Percentiles rank a stretch among this genome's conserved stretches.
These are phyloP conservation scores for Pelmatolapia mariae DNA, from an alignment of 2,113 vertebrate genomes.

Conservation along the genomic window DNA sequence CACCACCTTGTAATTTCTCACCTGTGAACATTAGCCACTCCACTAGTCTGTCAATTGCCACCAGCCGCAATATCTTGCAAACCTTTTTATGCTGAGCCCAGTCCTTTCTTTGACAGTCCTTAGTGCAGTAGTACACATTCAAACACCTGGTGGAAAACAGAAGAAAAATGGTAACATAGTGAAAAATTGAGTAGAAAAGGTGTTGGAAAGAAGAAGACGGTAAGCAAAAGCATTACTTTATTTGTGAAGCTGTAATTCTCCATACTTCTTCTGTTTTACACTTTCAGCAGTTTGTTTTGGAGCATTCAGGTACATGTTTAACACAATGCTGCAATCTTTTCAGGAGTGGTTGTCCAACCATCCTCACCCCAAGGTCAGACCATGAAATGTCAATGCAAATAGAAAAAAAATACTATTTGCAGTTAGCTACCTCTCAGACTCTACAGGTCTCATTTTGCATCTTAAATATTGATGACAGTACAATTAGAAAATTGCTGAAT, in stretches of 20 bases:
- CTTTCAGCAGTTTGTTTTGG: background rate
- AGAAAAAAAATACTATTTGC: background rate
- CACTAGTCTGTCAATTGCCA: conserved; percentile 85
- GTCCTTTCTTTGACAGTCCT: conserved; percentile 83
- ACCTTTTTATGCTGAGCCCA: conserved; percentile 88
- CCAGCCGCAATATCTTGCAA: conserved; percentile 82
- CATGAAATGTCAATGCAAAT: background rate
- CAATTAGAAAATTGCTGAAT: too few species aligned
- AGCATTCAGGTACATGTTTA: background rate
- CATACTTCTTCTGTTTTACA: background rate
- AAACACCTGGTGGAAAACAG: conserved; percentile 75
- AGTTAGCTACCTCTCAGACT: background rate
- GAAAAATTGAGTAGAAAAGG: background rate
- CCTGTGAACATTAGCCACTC: conserved; percentile 94
- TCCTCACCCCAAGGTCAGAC: background rate
- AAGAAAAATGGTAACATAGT: background rate
- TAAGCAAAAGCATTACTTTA: background rate
- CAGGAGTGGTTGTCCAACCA: background rate
- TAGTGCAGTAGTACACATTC: conserved; percentile 92
- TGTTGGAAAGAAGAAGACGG: background rate
- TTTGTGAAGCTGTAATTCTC: background rate
- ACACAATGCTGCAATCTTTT: background rate
- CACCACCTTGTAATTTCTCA: conserved; percentile 35
- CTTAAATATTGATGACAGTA: background rate
- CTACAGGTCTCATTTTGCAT: background rate